Base-by-base conservation (phyloP, 2,113 vertebrate genomes). In the Anhinga anhinga region DNA sequence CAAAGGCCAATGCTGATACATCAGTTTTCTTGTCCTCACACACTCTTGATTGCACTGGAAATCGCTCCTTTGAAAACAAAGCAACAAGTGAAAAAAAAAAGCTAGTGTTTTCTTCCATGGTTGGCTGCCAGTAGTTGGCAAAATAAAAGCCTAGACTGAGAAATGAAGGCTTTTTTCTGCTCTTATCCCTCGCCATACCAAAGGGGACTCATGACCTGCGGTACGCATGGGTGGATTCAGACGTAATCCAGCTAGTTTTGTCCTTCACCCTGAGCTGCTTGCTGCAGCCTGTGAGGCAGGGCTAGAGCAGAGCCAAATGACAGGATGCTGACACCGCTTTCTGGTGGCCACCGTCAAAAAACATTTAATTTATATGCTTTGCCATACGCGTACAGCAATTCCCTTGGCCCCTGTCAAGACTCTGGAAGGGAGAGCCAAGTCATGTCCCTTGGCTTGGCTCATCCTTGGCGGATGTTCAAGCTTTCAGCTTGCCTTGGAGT, bases 401-500 rank as follows among this genome's bases (percentile, higher is more conserved):
- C 42, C 34, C 30, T 82, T 94, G 93, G 91, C 84, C 55, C 6
- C 2, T 0, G 0, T 94, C 38, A 90, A 67, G 95, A 58, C 15
- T 67, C 23, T 53, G 53, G 25, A 67, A 79, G 70, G 29, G 50
- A 85, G 58, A 93, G 95, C 96, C 97, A 97, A 96, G 94, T 96
- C 96, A 96, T 94, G 84, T 78, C 94, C 74, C 78, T 96, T 97
- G 96, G 97, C 94, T 72, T 93, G 71, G 72, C 63, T 96, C 82
- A 59, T 90, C 84, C 55, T 90, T 97, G 96, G 97, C 95, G 83
- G 62, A 25, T 2, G 1, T 90, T 95, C 95, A 97, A 81, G 81
- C 36, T 91, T 95, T 67, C 73, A 36, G 71, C 72, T 92, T 92
- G 89, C 71, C 50, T 91, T 85, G 50, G 55, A 88, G 63, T 63